Evolutionary conservation across 2,888 invertebrate species (phyloP).

Genomic region (Pasiphila rectangulata): DNA sequence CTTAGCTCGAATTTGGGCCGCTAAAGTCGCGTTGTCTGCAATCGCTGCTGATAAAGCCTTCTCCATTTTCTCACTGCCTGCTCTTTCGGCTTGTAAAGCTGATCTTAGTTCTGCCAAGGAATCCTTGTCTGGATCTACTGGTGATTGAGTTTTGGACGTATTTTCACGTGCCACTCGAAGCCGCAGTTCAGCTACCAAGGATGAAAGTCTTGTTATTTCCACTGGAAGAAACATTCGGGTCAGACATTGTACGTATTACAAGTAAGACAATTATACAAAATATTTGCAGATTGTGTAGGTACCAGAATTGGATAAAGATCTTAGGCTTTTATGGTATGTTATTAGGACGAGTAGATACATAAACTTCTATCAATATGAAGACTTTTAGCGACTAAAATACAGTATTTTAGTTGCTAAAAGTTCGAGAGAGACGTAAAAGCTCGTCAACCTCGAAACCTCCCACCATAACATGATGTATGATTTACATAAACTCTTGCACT

Average conservation of each 20-base stretch:
- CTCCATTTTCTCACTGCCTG: slow-evolving; percentile 57
- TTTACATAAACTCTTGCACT: too few relatives aligned
- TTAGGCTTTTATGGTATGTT: too few relatives aligned
- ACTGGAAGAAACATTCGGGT: slow-evolving; percentile 41
- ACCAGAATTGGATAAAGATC: too few relatives aligned
- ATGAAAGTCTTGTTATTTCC: slow-evolving; percentile 57
- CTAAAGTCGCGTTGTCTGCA: slow-evolving; percentile 59
- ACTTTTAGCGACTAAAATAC: too few relatives aligned
- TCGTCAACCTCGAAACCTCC: too few relatives aligned
- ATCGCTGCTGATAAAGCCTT: slow-evolving; percentile 59
- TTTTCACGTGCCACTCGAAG: slow-evolving; percentile 36
- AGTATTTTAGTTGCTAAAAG: too few relatives aligned
- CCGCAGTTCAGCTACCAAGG: slow-evolving; percentile 54
- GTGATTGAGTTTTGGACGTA: slow-evolving; percentile 29
- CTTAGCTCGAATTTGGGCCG: slow-evolving; percentile 46
- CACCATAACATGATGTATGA: too few relatives aligned
- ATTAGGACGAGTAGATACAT: too few relatives aligned
- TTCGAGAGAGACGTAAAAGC: too few relatives aligned
- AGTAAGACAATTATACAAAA: too few relatives aligned
- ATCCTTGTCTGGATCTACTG: slow-evolving; percentile 40
- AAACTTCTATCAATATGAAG: too few relatives aligned
- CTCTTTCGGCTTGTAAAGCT: slow-evolving; percentile 58
- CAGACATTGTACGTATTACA: background rate
- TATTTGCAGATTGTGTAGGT: too few relatives aligned
- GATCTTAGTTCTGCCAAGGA: slow-evolving; percentile 51